These are phyloP conservation scores for Scaptomyza graminum DNA, from an alignment of 1,140 invertebrate species.

Conservation along the genomic window DNA sequence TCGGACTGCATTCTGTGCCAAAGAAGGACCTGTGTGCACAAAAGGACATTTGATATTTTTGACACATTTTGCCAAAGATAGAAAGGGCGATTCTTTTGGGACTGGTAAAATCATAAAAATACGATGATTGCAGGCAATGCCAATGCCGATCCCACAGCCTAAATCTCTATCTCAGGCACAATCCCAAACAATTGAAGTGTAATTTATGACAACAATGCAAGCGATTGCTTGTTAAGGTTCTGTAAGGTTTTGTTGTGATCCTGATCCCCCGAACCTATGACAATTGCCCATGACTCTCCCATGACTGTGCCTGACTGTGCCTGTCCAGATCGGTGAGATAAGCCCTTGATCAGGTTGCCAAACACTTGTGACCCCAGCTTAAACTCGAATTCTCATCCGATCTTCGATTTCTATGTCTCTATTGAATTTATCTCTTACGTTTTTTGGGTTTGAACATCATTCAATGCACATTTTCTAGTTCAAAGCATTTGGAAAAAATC, in stretches of 20 bases:
- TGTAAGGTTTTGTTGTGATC: background rate
- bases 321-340: slow-evolving; percentile 54
- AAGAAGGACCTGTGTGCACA: slow-evolving; percentile 38
- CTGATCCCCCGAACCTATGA: slow-evolving; percentile 52
- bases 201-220: slow-evolving; percentile 78
- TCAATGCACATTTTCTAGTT: slow-evolving; percentile 20
- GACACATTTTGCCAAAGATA: slow-evolving; percentile 54
- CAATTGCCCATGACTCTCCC: background rate
- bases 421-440: background rate
- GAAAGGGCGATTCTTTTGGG: slow-evolving; percentile 13
- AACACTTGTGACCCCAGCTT: slow-evolving; percentile 60
- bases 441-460: slow-evolving; percentile 18
- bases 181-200: slow-evolving; percentile 70
- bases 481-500: slow-evolving; percentile 20
- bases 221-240: slow-evolving; percentile 12
- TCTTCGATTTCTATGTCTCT: slow-evolving; percentile 20
- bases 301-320: slow-evolving; percentile 29
- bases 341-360: slow-evolving; percentile 76
- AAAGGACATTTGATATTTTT: slow-evolving; percentile 80
- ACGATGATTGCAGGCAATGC: slow-evolving; percentile 49
- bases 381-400: slow-evolving; percentile 44
- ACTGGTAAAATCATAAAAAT: slow-evolving; percentile 63
- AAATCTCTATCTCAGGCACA: slow-evolving; percentile 11
- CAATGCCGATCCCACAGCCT: slow-evolving; percentile 6
- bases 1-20: background rate